These are phyloP conservation scores for Agrochola lychnidis DNA, from an alignment of 2,888 invertebrate genomes.

Conservation along the genomic window DNA sequence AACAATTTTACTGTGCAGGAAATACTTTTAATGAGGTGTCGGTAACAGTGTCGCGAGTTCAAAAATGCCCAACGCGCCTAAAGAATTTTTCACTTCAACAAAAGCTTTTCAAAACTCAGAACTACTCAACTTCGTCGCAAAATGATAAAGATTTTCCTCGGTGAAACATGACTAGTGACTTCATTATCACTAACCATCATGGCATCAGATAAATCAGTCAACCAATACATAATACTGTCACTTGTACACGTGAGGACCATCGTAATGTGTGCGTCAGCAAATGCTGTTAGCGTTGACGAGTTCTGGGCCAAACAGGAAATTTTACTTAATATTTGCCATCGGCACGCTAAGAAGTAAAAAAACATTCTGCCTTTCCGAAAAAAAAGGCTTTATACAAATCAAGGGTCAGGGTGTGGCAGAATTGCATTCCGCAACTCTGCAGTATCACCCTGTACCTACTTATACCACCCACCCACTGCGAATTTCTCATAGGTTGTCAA, in stretches of 20 bases:
- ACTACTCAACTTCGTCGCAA: background rate
- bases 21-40: no score
- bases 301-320: background rate
- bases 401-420: background rate
- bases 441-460: conserved; percentile 1
- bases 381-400: background rate
- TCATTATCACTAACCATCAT: background rate
- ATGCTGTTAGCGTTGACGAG: background rate
- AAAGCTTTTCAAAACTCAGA: background rate
- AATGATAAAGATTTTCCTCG: background rate
- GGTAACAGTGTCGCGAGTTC: no score
- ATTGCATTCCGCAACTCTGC: background rate
- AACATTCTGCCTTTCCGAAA: background rate
- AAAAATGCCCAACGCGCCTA: no score
- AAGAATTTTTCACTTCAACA: no score
- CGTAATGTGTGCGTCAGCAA: background rate
- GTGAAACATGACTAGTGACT: background rate
- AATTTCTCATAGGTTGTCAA: conserved; percentile 34
- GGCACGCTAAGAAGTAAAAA: background rate
- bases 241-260: background rate
- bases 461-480: conserved; percentile 6
- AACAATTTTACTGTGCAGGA: no score
- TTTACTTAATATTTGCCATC: background rate
- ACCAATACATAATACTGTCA: background rate
- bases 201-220: background rate